Conservation (phyloP, 1,140 invertebrate genomes). For the Drosophila bifasciata region DNA sequence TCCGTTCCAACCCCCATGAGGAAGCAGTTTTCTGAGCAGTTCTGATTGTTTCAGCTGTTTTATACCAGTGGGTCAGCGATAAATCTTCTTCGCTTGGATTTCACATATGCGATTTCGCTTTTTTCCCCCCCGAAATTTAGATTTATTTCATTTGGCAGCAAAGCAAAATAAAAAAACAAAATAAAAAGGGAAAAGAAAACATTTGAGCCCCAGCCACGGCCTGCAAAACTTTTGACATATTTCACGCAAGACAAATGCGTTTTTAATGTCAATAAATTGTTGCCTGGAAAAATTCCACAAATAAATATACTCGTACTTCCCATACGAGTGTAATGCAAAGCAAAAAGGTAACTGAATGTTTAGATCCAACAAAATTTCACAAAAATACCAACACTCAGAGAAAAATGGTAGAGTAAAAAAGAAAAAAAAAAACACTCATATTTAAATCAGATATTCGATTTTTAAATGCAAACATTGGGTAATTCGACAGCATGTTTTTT, state of each 20-base stretch:
- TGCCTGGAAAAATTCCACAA: conserved; percentile 8
- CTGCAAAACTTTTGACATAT: conserved; percentile 62
- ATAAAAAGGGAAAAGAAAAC: conserved; percentile 27
- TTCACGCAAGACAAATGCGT: conserved; percentile 64
- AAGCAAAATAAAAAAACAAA: conserved; percentile 21
- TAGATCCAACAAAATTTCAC: too few relatives aligned
- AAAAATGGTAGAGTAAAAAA: too few relatives aligned
- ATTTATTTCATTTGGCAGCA: conserved; percentile 59
- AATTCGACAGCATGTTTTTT: too few relatives aligned
- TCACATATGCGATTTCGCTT: conserved; percentile 59
- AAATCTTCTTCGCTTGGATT: conserved; percentile 59
- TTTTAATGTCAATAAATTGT: conserved; percentile 71
- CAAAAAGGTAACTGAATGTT: too few relatives aligned
- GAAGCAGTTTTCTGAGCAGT: conserved; percentile 30
- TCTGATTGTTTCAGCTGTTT: conserved; percentile 54
- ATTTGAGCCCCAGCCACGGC: conserved; percentile 38
- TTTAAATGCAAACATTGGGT: too few relatives aligned
- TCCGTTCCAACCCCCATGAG: conserved; percentile 28
- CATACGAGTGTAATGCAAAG: too few relatives aligned
- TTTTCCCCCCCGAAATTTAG: conserved; percentile 42
- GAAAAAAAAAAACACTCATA: too few relatives aligned
- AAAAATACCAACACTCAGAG: too few relatives aligned
- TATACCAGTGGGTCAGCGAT: conserved; percentile 45
- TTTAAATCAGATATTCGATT: too few relatives aligned
- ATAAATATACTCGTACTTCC: conserved; percentile 2